Percentiles rank a stretch among this genome's conserved stretches.
Evolutionary conservation across 2,113 vertebrate genomes (phyloP).

Genomic region (Syngnathus typhle): DNA sequence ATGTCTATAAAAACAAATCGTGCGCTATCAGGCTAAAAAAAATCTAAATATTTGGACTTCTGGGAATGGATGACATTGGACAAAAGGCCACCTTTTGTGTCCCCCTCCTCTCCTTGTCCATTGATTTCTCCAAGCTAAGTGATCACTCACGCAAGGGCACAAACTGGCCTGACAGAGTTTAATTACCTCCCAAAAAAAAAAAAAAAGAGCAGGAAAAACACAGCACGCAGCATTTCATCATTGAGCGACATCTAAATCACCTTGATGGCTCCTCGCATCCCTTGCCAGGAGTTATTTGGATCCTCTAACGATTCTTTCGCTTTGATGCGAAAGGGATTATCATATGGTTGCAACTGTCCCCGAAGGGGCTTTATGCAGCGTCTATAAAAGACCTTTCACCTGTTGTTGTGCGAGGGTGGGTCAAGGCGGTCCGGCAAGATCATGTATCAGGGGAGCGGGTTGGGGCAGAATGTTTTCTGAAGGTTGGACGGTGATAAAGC

Average conservation of each 20-base stretch:
- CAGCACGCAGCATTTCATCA: conserved; percentile 24
- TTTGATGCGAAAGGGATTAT: conserved; percentile 25
- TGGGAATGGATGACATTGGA: no score
- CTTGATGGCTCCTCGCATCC: conserved; percentile 19
- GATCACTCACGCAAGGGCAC: conserved; percentile 29
- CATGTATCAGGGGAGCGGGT: conserved; percentile 2
- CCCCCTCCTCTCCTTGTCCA: conserved; percentile 29
- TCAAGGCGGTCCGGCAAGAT: conserved; percentile 11
- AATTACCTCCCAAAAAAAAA: conserved; percentile 35
- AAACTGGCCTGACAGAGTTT: conserved; percentile 20
- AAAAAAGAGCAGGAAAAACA: conserved; percentile 1
- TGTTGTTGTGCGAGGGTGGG: conserved; percentile 33
- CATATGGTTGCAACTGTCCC: conserved; percentile 8
- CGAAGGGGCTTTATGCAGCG: conserved; percentile 20
- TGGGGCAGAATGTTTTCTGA: conserved; percentile 3
- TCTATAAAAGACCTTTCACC: conserved; percentile 39
- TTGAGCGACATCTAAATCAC: conserved; percentile 26
- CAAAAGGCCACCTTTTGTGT: not conserved
- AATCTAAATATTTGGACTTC: no score
- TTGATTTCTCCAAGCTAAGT: conserved; percentile 29
- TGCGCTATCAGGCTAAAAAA: no score
- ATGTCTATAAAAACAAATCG: not conserved
- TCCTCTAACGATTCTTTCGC: conserved; percentile 7
- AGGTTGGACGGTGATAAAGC: not conserved
- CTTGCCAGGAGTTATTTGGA: conserved; percentile 18